These are phyloP conservation scores for Pionites leucogaster DNA, from an alignment of 2,113 vertebrate genomes.

Conservation along the genomic window DNA sequence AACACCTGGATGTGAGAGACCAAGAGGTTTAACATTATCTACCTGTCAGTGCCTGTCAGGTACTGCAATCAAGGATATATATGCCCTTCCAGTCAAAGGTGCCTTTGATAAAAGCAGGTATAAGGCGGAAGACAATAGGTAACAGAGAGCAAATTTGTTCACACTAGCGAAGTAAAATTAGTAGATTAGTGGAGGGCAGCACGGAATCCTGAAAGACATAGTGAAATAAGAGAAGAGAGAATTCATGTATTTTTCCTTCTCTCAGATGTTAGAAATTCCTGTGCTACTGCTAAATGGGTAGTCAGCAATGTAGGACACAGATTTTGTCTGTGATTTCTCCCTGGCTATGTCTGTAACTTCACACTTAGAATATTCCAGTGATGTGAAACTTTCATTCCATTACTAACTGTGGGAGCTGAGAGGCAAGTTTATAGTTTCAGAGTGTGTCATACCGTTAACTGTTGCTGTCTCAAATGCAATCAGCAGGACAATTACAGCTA, in stretches of 20 bases:
- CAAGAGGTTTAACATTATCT: background rate
- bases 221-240: background rate
- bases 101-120: background rate
- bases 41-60: background rate
- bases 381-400: background rate
- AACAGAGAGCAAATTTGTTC: background rate
- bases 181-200: background rate
- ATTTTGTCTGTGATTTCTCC: background rate
- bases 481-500: background rate
- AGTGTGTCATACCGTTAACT: background rate
- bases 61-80: background rate
- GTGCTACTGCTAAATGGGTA: background rate
- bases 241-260: background rate
- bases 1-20: background rate
- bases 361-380: background rate
- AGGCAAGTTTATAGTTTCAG: background rate
- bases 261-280: background rate
- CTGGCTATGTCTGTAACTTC: background rate
- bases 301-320: background rate
- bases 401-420: background rate
- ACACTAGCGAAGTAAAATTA: background rate
- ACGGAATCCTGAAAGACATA: background rate
- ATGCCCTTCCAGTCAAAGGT: background rate
- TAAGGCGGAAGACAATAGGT: background rate
- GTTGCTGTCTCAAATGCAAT: background rate